Conservation (phyloP, 2,113 vertebrate species). For the Sinocyclocheilus anshuiensis region DNA sequence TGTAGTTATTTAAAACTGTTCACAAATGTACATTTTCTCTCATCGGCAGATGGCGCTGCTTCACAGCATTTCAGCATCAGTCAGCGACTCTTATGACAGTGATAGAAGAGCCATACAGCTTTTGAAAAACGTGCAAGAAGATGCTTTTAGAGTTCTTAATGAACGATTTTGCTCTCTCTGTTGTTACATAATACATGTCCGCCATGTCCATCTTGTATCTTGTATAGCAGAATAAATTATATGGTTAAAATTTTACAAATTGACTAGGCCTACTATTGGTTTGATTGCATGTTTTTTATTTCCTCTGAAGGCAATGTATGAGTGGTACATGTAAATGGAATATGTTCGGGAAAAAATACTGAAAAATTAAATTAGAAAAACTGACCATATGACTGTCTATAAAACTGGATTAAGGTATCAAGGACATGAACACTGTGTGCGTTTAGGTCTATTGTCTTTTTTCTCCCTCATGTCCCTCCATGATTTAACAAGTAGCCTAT, state of each 20-base stretch:
- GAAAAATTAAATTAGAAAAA: neutral
- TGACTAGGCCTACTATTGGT: neutral
- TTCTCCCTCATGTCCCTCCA: neutral
- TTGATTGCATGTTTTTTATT: neutral
- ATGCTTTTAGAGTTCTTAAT: neutral
- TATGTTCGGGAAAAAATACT: neutral
- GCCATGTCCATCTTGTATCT: neutral
- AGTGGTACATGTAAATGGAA: neutral
- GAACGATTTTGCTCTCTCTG: neutral
- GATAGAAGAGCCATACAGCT: too few relatives aligned
- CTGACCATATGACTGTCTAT: neutral
- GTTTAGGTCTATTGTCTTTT: too few relatives aligned
- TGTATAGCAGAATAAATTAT: neutral
- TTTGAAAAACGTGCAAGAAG: neutral
- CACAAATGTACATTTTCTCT: neutral
- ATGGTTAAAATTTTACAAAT: neutral
- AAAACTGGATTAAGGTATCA: neutral
- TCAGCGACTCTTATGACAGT: neutral
- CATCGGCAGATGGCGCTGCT: conserved; percentile 25
- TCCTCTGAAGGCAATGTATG: neutral
- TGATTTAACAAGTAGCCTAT: neutral
- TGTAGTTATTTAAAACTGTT: too few relatives aligned
- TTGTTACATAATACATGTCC: neutral
- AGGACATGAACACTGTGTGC: neutral
- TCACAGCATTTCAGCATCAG: neutral